Conservation (phyloP, 2,888 invertebrate species). For the Apeira syringaria region DNA sequence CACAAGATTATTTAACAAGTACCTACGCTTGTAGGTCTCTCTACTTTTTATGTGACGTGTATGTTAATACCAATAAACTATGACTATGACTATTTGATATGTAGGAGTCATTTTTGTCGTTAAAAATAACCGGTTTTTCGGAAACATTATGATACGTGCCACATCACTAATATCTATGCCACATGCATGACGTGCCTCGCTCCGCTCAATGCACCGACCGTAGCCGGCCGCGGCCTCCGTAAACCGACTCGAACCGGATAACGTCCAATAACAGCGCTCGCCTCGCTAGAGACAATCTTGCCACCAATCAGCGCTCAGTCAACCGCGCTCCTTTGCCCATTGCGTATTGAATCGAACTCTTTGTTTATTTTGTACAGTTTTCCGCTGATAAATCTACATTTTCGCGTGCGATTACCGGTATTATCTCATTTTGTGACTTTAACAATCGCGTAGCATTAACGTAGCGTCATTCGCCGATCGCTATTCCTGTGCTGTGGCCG, state of each 20-base stretch:
- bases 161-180: constrained; percentile 56
- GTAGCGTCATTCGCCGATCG: constrained; percentile 26
- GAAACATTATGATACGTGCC: constrained; percentile 37
- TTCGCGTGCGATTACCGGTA: constrained; percentile 43
- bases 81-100: too few relatives aligned
- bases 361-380: constrained; percentile 39
- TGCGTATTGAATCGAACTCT: constrained; percentile 37
- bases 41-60: too few relatives aligned
- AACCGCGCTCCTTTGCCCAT: constrained; percentile 50
- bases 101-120: too few relatives aligned
- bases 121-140: too few relatives aligned
- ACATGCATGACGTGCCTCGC: constrained; percentile 25
- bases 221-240: constrained; percentile 70
- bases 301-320: constrained; percentile 76
- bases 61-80: too few relatives aligned
- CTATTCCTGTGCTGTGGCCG: constrained; percentile 34
- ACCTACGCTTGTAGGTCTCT: too few relatives aligned
- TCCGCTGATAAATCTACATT: constrained; percentile 41
- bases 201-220: constrained; percentile 64
- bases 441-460: constrained; percentile 20
- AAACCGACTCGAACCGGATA: constrained; percentile 77
- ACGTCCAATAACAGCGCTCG: constrained; percentile 66
- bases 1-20: too few relatives aligned
- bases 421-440: constrained; percentile 40
- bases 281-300: constrained; percentile 68